Percentiles rank a stretch among this genome's conserved stretches.
Evolutionary conservation across 2,797 vertebrate genomes (phyloP).

Genomic region (Molossus molossus): DNA sequence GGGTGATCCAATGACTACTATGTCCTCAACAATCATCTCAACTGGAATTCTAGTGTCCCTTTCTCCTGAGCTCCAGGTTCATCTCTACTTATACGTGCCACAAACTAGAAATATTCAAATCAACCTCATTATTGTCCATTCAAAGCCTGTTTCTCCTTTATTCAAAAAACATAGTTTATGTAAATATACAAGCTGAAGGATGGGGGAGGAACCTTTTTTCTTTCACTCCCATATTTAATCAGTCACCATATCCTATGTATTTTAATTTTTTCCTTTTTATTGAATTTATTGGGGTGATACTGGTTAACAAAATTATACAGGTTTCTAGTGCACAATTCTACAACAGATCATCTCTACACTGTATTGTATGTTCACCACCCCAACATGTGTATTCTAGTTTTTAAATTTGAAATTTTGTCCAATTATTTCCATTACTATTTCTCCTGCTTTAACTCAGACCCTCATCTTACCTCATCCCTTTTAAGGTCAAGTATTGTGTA

Average conservation of each 20-base stretch:
- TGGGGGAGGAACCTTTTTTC: not conserved
- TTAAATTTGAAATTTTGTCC: not conserved
- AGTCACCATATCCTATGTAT: not conserved
- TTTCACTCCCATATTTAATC: not conserved
- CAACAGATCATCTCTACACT: too few relatives aligned
- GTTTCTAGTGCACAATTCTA: too few relatives aligned
- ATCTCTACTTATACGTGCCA: not conserved
- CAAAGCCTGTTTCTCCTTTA: not conserved
- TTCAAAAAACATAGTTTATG: constrained; percentile 18
- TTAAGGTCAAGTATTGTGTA: not conserved
- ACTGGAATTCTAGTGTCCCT: not conserved
- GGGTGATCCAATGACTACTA: not conserved
- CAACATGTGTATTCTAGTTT: not conserved
- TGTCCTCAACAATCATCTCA: not conserved
- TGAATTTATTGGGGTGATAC: too few relatives aligned
- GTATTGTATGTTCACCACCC: too few relatives aligned
- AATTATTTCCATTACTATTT: not conserved
- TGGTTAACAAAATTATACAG: too few relatives aligned
- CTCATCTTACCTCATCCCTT: not conserved
- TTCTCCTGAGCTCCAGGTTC: constrained; percentile 14
- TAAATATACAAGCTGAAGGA: not conserved
- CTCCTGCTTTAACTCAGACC: not conserved
- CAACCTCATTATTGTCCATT: not conserved
- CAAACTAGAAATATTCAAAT: constrained; percentile 11
- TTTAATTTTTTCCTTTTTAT: too few relatives aligned